Evolutionary conservation across 2,888 invertebrate species (phyloP), one percentile per base, ranked within the genome.

Genomic region (Lycophotia porphyrea): DNA sequence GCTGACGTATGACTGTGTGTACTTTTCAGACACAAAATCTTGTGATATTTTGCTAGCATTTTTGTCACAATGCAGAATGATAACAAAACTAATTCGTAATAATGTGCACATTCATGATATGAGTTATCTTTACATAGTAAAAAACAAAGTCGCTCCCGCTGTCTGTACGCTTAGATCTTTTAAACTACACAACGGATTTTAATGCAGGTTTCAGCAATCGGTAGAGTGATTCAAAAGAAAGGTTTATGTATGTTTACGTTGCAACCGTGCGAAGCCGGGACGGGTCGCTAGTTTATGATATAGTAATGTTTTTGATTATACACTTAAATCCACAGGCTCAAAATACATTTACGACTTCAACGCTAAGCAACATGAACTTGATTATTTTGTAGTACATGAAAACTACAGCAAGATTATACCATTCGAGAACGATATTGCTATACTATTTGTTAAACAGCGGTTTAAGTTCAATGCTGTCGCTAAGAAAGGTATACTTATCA

Each of bases 391-490:
- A 4, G 74, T 90, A 4, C 95, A 95, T 66, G 82, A 91, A 52
- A 83, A 92, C 44, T 95, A 95, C 65, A 92, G 90, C 71, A 90
- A 88, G 71, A 80, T 80, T 0, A 84, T 89, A 18, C 84, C 84
- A 21, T 95, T 95, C 74, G 88, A 91, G 18, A 92, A 92, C 61
- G 95, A 95, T 61, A 91, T 95, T 75, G 95, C 93, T 0, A 21
- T 95, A 5, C 27, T 95, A 47, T 94, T 94, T 74, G 76, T 93
- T 3, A 83, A 86, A 21, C 71, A 81, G 3, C 85, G 88, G 0
- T 90, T 95, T 0, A 58, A 79, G 21, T 90, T 95, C 36, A 87
- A 86, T 5, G 67, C 55, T 0, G 82, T 76, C 11, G 85, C 88
- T 3, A 90, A 93, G 81, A 94, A 92, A 66, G 94, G 90, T 0